Percentiles rank a stretch among this genome's conserved stretches.
These are phyloP conservation scores for Apodemus sylvaticus DNA, from an alignment of 2,113 vertebrate species.

Conservation along the genomic window DNA sequence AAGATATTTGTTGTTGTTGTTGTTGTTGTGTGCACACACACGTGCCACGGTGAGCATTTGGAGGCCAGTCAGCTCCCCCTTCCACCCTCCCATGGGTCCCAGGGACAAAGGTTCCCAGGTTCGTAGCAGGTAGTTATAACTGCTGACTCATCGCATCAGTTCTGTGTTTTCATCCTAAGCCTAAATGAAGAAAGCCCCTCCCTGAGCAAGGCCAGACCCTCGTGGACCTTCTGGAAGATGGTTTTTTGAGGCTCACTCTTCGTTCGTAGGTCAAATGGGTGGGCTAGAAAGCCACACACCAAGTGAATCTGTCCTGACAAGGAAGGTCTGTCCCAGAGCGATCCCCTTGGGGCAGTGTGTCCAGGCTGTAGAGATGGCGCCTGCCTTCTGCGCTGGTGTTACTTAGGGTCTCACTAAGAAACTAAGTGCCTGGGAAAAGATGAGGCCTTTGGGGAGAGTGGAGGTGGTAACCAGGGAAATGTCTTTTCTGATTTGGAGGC, in stretches of 20 bases:
- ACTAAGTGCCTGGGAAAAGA: too few relatives aligned
- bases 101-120: neutral
- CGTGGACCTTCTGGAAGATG: neutral
- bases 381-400: neutral
- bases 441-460: neutral
- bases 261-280: neutral
- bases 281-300: neutral
- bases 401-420: neutral
- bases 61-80: neutral
- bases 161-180: neutral
- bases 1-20: neutral
- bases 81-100: neutral
- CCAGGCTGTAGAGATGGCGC: neutral
- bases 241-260: neutral
- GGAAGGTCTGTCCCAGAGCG: neutral
- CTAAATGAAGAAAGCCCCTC: neutral
- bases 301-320: neutral
- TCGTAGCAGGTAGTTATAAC: neutral
- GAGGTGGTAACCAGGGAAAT: neutral
- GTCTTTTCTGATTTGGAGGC: neutral
- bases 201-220: neutral
- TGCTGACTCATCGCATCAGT: neutral
- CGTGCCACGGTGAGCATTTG: neutral
- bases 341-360: neutral
- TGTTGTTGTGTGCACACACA: neutral